A percentile compares a stretch with the other conserved stretches of the same genome.
phyloP scores from a whole-genome alignment of 1,140 invertebrate genomes.

The Campoletis sonorensis region DNA sequence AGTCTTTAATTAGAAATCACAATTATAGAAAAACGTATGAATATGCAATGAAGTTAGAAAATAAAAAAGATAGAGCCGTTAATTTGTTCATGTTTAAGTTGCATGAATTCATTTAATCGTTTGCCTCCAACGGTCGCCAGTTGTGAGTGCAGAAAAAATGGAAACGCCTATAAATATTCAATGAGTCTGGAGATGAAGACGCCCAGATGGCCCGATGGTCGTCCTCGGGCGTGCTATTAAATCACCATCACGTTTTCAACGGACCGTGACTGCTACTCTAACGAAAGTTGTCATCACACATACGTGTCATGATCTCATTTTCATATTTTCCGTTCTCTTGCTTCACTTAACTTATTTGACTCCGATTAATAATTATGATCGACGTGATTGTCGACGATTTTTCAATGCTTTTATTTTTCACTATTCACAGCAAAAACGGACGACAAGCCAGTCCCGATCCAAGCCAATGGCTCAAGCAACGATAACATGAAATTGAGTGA shows the following conservation, averaged over 20 bases:
- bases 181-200: conserved; percentile 25
- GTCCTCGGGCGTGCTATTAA: conserved; percentile 4
- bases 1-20: background rate
- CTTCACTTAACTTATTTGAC: background rate
- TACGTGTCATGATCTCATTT: background rate
- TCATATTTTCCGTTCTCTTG: background rate
- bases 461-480: conserved; percentile 58
- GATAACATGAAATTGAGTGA: conserved; percentile 70
- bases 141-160: background rate
- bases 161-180: conserved; percentile 26
- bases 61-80: no score
- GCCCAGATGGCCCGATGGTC: conserved; percentile 3
- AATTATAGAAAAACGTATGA: background rate
- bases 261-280: background rate
- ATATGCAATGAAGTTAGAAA: background rate
- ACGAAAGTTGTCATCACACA: background rate
- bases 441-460: conserved; percentile 52
- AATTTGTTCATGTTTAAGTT: background rate
- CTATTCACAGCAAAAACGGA: conserved; percentile 58
- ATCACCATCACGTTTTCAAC: background rate
- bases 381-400: background rate
- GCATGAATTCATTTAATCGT: background rate
- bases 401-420: background rate
- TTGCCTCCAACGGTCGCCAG: background rate
- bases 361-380: background rate